phyloP scores from a whole-genome alignment of 1,140 invertebrate genomes.

The Cydia splendana region DNA sequence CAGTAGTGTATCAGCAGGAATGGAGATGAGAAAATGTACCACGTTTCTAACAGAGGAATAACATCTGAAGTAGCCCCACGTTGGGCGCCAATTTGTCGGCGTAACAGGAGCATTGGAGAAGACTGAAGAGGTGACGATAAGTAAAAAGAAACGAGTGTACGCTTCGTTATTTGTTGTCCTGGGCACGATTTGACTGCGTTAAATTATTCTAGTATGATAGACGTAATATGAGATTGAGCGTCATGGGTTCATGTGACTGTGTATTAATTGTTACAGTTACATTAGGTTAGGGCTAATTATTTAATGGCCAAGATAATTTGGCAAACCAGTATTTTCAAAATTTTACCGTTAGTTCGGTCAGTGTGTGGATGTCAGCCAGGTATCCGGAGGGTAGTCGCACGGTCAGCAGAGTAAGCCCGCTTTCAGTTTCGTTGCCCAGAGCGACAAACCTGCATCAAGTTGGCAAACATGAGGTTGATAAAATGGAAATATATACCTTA shows the following conservation, averaged over 20 bases:
- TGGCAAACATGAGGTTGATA: background rate
- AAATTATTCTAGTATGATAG: no score
- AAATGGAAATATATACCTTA: no score
- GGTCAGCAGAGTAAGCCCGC: conserved; percentile 70
- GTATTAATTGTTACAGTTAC: no score
- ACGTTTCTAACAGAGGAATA: background rate
- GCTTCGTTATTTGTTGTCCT: no score
- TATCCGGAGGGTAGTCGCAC: conserved; percentile 76
- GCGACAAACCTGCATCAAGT: conserved; percentile 65
- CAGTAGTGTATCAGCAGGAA: background rate
- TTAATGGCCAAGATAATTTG: no score
- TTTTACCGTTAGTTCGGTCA: conserved; percentile 72
- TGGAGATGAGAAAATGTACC: background rate
- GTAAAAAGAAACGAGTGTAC: no score
- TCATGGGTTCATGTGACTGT: no score
- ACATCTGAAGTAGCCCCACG: background rate
- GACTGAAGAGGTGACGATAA: no score
- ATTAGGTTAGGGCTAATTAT: no score
- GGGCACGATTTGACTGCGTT: no score
- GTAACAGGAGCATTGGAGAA: background rate
- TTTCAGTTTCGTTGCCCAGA: conserved; percentile 70
- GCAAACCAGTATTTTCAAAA: background rate
- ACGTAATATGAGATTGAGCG: no score
- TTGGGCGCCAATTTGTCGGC: background rate
- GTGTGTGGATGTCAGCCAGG: conserved; percentile 70